phyloP scores from a whole-genome alignment of 2,113 vertebrate genomes.

The Cyprinodon variegatus region DNA sequence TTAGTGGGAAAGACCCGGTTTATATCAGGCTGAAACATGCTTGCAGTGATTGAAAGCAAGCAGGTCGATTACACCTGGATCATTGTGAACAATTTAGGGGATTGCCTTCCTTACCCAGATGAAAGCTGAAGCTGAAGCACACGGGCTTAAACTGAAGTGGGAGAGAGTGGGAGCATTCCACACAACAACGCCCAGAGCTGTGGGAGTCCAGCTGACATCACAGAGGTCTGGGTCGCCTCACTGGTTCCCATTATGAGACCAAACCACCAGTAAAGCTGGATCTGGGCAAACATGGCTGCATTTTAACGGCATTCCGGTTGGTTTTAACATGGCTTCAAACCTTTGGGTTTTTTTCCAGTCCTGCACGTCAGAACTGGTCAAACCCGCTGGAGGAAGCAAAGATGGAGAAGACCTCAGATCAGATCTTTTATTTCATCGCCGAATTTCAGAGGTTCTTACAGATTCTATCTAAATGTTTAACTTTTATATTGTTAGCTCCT shows the following conservation, averaged over 20 bases:
- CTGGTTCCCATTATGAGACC: slow-evolving; percentile 26
- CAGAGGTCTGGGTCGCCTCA: slow-evolving; percentile 14
- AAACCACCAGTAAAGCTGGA: slow-evolving; percentile 17
- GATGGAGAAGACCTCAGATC: not conserved
- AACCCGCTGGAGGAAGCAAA: not conserved
- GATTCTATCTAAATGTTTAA: too few species aligned
- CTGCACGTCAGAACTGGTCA: slow-evolving; percentile 1
- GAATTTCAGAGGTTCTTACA: too few species aligned
- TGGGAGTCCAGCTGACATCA: slow-evolving; percentile 31
- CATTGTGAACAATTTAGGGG: too few species aligned
- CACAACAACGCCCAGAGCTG: slow-evolving; percentile 44
- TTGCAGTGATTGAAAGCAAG: not conserved
- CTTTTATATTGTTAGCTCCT: too few species aligned
- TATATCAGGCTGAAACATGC: not conserved
- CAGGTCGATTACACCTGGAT: not conserved
- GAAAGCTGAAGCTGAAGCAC: not conserved
- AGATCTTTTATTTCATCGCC: not conserved
- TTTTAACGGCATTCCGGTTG: slow-evolving; percentile 59
- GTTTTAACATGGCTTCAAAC: not conserved
- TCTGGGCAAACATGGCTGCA: slow-evolving; percentile 13
- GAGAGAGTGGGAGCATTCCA: slow-evolving; percentile 38
- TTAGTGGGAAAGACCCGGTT: not conserved
- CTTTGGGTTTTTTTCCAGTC: slow-evolving; percentile 30
- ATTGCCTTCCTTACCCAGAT: too few species aligned
- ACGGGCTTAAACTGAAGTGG: not conserved